Conservation (phyloP, 2,797 vertebrate species). For the Propithecus deckenii region DNA sequence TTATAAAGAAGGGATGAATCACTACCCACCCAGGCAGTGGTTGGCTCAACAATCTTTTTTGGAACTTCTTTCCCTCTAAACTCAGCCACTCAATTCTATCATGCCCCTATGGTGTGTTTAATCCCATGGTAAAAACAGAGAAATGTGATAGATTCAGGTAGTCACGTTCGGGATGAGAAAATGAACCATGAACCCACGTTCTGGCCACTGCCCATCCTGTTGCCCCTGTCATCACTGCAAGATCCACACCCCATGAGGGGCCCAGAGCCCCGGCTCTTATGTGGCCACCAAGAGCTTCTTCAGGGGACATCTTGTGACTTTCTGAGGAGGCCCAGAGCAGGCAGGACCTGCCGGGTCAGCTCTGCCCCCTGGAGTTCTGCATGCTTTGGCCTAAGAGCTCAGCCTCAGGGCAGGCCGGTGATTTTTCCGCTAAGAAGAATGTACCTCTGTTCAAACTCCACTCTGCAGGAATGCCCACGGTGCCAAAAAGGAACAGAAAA, state of each 20-base stretch:
- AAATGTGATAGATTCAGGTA: not conserved
- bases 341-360: not conserved
- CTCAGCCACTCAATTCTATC: not conserved
- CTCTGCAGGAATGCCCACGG: not conserved
- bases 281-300: not conserved
- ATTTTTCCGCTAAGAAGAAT: slow-evolving; percentile 29
- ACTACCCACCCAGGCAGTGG: not conserved
- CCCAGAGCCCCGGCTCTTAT: not conserved
- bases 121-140: not conserved
- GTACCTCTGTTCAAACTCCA: not conserved
- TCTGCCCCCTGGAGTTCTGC: not conserved
- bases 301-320: not conserved
- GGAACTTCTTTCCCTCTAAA: slow-evolving; percentile 34
- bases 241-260: no score
- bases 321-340: not conserved
- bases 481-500: not conserved
- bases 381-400: not conserved
- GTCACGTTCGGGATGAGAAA: not conserved
- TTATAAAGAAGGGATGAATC: not conserved
- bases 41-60: not conserved
- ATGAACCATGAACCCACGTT: not conserved
- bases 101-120: not conserved
- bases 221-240: no score
- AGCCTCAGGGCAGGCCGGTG: not conserved
- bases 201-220: not conserved